These are phyloP conservation scores for Malthinus flaveolus DNA, from an alignment of 2,888 invertebrate species.

Conservation along the genomic window DNA sequence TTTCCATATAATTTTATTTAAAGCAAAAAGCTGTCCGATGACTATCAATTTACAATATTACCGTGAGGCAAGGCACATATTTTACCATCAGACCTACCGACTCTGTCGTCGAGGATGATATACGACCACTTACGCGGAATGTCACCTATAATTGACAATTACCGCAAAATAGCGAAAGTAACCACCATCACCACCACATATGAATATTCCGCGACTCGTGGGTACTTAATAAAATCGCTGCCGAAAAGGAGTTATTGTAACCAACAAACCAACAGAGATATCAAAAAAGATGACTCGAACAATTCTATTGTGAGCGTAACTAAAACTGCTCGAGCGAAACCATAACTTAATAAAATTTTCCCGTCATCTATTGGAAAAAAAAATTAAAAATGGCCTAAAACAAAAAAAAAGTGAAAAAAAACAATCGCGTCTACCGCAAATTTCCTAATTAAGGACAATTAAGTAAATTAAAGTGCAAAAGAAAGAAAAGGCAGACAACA, in stretches of 20 bases:
- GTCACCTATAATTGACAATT: constrained; percentile 30
- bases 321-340: constrained; percentile 19
- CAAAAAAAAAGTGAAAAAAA: background rate
- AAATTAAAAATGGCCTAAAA: too few species aligned
- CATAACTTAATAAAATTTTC: constrained; percentile 18
- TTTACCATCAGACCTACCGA: constrained; percentile 22
- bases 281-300: constrained; percentile 28
- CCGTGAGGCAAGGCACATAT: constrained; percentile 13
- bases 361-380: background rate
- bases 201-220: too few species aligned
- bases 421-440: background rate
- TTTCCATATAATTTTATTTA: too few species aligned
- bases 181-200: background rate
- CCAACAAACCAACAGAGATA: constrained; percentile 14
- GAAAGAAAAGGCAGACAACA: constrained; percentile 44
- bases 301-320: constrained; percentile 29
- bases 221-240: too few species aligned
- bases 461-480: constrained; percentile 12
- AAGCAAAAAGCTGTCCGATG: too few species aligned
- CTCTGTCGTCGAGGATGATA: constrained; percentile 21
- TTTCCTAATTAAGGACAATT: background rate
- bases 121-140: constrained; percentile 21
- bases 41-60: background rate
- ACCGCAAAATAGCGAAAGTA: constrained; percentile 9
- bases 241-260: too few species aligned